phyloP scores from a whole-genome alignment of 53 echinoderm and acorn worm genomes.

The Crossaster papposus region DNA sequence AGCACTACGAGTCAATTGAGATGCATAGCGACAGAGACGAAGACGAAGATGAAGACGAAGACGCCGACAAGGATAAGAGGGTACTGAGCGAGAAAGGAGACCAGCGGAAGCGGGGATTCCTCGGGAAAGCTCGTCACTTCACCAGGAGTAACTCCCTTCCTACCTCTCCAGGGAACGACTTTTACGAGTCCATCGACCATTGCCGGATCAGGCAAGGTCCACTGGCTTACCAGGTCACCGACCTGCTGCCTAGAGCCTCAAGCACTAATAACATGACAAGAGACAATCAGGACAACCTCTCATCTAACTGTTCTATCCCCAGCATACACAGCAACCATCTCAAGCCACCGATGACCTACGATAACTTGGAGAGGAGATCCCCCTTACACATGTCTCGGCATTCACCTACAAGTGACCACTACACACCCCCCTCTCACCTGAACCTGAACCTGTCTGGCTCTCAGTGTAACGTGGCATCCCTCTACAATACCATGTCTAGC shows the following conservation, averaged over 20 bases:
- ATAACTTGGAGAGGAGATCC: conserved; percentile 47
- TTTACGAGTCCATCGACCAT: conserved; percentile 44
- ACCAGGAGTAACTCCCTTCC: conserved; percentile 44
- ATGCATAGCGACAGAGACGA: conserved; percentile 9
- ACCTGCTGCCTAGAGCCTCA: conserved; percentile 3
- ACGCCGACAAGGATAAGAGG: conserved; percentile 12
- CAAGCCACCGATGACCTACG: conserved; percentile 25
- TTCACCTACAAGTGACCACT: conserved; percentile 3
- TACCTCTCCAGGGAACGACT: conserved; percentile 32
- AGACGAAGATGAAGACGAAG: not conserved
- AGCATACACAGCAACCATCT: conserved; percentile 27
- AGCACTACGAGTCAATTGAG: conserved; percentile 29
- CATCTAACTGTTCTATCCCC: conserved; percentile 27
- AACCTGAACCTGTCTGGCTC: conserved; percentile 16
- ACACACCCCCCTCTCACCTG: conserved; percentile 30
- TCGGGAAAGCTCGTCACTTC: conserved; percentile 25
- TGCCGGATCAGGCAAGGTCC: not conserved
- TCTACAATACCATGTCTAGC: conserved; percentile 21
- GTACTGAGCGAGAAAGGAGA: conserved; percentile 27
- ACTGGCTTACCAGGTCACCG: conserved; percentile 35
- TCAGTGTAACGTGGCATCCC: conserved; percentile 18
- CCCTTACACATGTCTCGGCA: not conserved
- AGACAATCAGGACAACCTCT: not conserved
- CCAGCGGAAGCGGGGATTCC: conserved; percentile 18
- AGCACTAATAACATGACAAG: not conserved